A percentile compares a stretch with the other conserved stretches of the same genome.
Evolutionary conservation across 2,113 vertebrate genomes (phyloP).

Genomic region (Emydocephalus ijimae): DNA sequence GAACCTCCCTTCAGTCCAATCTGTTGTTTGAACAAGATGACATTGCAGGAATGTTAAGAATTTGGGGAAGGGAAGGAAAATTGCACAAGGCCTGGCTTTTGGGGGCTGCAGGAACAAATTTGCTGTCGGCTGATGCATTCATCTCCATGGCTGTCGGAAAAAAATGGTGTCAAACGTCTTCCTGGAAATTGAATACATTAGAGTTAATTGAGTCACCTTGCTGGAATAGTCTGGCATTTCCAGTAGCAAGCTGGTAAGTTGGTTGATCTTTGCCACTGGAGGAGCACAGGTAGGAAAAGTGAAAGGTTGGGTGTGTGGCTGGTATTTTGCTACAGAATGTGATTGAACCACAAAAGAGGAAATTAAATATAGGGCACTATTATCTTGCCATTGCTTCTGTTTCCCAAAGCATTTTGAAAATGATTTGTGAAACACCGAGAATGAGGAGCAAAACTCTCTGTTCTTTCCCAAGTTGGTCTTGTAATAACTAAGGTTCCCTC

Average conservation of each 20-base stretch:
- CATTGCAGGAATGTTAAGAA: conserved; percentile 6
- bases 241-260: not conserved
- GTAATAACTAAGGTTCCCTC: not conserved
- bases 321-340: not conserved
- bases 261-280: not conserved
- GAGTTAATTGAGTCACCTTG: conserved; percentile 44
- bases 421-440: not conserved
- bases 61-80: conserved; percentile 9
- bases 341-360: not conserved
- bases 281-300: conserved; percentile 9
- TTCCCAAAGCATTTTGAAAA: not conserved
- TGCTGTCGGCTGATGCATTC: conserved; percentile 1
- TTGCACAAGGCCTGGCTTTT: not conserved
- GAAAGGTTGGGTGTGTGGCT: not conserved
- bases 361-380: not conserved
- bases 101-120: conserved; percentile 11
- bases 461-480: not conserved
- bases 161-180: conserved; percentile 27
- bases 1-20: conserved; percentile 5
- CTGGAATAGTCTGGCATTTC: conserved; percentile 33
- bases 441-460: not conserved
- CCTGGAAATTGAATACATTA: conserved; percentile 15
- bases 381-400: not conserved
- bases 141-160: conserved; percentile 6
- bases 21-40: not conserved